Evolutionary conservation across 2,797 vertebrate species (phyloP).

Genomic region (Atherinosoma microstoma): DNA sequence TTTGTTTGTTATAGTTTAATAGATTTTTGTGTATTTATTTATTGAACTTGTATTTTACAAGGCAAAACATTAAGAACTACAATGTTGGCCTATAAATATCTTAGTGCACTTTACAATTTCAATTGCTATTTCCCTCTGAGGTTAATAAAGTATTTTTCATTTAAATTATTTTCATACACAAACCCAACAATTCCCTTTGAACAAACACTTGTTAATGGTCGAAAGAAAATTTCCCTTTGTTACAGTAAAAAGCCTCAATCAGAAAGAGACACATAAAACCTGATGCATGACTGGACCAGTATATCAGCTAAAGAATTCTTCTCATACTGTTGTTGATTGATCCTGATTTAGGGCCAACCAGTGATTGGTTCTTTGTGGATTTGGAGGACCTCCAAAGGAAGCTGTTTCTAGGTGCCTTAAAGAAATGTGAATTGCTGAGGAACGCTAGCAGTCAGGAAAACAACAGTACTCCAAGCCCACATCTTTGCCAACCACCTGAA

Average conservation of each 20-base stretch:
- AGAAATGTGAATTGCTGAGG: not conserved
- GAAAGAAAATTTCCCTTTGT: not conserved
- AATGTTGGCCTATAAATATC: no score
- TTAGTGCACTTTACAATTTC: no score
- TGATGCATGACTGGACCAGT: not conserved
- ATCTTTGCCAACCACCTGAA: not conserved
- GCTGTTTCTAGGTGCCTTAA: slow-evolving; percentile 28
- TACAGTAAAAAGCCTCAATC: not conserved
- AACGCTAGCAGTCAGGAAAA: no score
- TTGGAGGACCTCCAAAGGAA: slow-evolving; percentile 40
- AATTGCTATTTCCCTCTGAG: no score
- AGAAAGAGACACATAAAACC: not conserved
- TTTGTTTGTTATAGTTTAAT: no score
- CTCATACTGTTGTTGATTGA: not conserved
- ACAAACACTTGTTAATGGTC: not conserved
- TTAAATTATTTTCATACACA: no score
- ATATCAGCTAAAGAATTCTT: not conserved
- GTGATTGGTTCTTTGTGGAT: slow-evolving; percentile 44
- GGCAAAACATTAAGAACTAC: no score
- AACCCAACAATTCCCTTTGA: not conserved
- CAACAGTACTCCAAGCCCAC: not conserved
- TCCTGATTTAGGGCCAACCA: slow-evolving; percentile 24
- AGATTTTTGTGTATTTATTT: no score
- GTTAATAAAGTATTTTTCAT: no score
- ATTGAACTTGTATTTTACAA: no score